Conservation (phyloP, 2,797 vertebrate species). For the Lepus townsendii region DNA sequence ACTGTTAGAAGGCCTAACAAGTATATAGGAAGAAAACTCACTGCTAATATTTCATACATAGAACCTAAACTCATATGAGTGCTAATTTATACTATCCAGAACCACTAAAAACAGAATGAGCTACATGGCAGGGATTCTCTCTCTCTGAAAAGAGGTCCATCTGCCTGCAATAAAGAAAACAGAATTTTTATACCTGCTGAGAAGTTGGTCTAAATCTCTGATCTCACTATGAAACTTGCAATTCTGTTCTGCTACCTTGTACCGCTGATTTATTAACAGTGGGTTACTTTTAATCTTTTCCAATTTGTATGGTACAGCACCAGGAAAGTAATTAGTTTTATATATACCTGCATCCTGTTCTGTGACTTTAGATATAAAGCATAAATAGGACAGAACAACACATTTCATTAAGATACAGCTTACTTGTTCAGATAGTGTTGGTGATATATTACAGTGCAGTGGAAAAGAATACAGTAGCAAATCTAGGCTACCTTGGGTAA, state of each 20-base stretch:
- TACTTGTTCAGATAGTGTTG: not conserved
- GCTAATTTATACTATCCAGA: not conserved
- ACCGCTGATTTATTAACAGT: not conserved
- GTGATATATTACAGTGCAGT: not conserved
- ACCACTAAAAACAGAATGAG: not conserved
- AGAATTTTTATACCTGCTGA: not conserved
- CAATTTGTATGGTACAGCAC: not conserved
- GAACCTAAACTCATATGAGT: not conserved
- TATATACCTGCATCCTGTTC: not conserved
- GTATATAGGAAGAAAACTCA: not conserved
- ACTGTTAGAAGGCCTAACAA: not conserved
- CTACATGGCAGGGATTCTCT: too few species aligned
- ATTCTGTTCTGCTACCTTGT: not conserved
- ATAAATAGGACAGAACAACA: not conserved
- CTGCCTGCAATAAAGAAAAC: not conserved
- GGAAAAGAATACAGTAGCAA: not conserved
- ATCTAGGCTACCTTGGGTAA: not conserved
- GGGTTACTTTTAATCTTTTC: not conserved
- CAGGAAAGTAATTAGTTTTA: slow-evolving; percentile 9
- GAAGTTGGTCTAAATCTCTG: not conserved
- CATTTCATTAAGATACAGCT: not conserved
- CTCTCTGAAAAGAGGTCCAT: not conserved
- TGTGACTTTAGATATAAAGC: not conserved
- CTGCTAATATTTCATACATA: not conserved
- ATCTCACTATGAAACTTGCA: not conserved